These are phyloP conservation scores for Scaptomyza polygonia DNA, from an alignment of 2,888 invertebrate genomes.

Conservation along the genomic window DNA sequence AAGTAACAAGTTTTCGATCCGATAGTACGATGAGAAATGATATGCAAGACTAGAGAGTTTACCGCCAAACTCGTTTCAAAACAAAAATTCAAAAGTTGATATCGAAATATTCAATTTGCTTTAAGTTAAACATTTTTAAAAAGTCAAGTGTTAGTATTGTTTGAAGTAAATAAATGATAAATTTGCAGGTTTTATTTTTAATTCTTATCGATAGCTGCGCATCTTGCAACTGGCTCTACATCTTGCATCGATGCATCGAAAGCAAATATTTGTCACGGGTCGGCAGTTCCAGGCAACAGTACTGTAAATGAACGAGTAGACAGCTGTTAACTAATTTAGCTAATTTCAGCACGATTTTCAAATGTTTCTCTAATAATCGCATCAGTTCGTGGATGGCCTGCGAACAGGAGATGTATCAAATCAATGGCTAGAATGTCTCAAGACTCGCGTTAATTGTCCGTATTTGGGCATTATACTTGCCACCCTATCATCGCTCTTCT, in stretches of 20 bases:
- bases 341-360: too few species aligned
- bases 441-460: conserved; percentile 87
- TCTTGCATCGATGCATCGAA: neutral
- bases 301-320: conserved; percentile 4
- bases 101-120: too few species aligned
- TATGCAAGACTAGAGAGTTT: conserved; percentile 1
- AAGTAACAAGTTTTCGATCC: conserved; percentile 13
- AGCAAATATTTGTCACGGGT: neutral
- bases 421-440: conserved; percentile 78
- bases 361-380: too few species aligned
- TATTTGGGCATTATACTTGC: conserved; percentile 93
- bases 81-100: neutral
- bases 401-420: conserved; percentile 73
- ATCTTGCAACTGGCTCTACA: neutral
- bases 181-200: too few species aligned
- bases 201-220: neutral
- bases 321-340: too few species aligned
- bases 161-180: too few species aligned
- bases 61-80: conserved; percentile 10
- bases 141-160: too few species aligned
- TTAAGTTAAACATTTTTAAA: too few species aligned
- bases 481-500: conserved; percentile 94
- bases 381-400: conserved; percentile 89
- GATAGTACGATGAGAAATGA: conserved; percentile 24
- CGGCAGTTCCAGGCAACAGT: neutral